Percentiles rank a stretch among this genome's conserved stretches.
Evolutionary conservation across 2,797 vertebrate species (phyloP).

Genomic region (Paratrypauchen microcephalus): DNA sequence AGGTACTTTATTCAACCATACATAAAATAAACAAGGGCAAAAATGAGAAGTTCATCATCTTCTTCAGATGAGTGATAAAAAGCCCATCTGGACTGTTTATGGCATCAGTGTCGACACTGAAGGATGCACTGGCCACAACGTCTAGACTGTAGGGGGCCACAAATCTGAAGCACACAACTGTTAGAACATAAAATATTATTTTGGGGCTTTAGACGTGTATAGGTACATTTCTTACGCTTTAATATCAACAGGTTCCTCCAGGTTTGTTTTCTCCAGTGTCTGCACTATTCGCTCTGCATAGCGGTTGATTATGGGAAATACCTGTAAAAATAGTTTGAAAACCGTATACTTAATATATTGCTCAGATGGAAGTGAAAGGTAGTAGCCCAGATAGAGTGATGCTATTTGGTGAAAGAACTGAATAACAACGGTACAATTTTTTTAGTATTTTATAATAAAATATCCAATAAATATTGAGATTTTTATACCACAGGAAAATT

Average conservation of each 20-base stretch:
- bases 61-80: slow-evolving; percentile 72
- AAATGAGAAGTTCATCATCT: slow-evolving; percentile 70
- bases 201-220: neutral
- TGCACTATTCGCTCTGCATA: slow-evolving; percentile 78
- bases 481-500: neutral
- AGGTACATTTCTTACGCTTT: slow-evolving; percentile 83
- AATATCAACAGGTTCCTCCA: slow-evolving; percentile 58
- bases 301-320: slow-evolving; percentile 79
- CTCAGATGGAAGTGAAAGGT: neutral
- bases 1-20: slow-evolving; percentile 37
- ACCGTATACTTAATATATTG: neutral
- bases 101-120: slow-evolving; percentile 81
- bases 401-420: neutral
- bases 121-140: slow-evolving; percentile 79
- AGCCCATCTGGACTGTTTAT: slow-evolving; percentile 80
- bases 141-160: slow-evolving; percentile 83
- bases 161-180: slow-evolving; percentile 59
- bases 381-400: too few species aligned
- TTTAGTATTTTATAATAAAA: too few species aligned
- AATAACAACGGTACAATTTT: neutral
- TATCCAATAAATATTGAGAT: neutral
- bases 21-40: slow-evolving; percentile 40
- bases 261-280: slow-evolving; percentile 69
- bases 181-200: neutral
- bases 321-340: slow-evolving; percentile 56